Evolutionary conservation across 1,140 invertebrate genomes (phyloP).

Genomic region (Sipha flava): DNA sequence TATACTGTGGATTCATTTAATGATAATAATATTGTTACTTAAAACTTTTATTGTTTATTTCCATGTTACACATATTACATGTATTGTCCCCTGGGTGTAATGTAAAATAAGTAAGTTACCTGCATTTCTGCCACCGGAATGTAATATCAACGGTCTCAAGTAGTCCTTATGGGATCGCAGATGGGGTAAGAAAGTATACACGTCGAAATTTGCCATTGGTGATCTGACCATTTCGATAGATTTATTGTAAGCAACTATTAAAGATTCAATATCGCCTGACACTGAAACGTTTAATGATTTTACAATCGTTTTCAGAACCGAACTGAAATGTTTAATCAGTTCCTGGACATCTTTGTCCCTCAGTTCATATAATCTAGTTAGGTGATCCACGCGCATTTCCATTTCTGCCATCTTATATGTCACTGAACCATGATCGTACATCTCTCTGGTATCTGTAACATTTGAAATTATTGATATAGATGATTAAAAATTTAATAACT

Average conservation of each 20-base stretch:
- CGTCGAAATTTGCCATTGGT: neutral
- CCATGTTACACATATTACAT: neutral
- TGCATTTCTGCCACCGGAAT: neutral
- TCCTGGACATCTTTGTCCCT: neutral
- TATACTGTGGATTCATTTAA: too few relatives aligned
- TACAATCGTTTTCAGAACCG: neutral
- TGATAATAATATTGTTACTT: neutral
- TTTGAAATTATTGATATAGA: too few relatives aligned
- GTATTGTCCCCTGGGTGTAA: neutral
- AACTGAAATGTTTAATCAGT: neutral
- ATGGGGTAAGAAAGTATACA: constrained; percentile 11
- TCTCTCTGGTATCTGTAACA: constrained; percentile 14
- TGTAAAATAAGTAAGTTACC: neutral
- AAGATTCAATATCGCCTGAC: neutral
- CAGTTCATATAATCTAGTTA: neutral
- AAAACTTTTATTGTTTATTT: neutral
- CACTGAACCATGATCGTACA: neutral
- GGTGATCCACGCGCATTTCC: constrained; percentile 2
- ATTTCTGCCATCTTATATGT: neutral
- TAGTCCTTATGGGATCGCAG: neutral
- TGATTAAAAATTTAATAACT: too few relatives aligned
- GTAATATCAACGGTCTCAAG: neutral
- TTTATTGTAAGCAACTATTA: neutral
- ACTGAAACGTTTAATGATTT: neutral
- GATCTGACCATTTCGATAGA: neutral